Base-by-base conservation (phyloP, 2,888 invertebrate species). In the Lochmaea crataegi region DNA sequence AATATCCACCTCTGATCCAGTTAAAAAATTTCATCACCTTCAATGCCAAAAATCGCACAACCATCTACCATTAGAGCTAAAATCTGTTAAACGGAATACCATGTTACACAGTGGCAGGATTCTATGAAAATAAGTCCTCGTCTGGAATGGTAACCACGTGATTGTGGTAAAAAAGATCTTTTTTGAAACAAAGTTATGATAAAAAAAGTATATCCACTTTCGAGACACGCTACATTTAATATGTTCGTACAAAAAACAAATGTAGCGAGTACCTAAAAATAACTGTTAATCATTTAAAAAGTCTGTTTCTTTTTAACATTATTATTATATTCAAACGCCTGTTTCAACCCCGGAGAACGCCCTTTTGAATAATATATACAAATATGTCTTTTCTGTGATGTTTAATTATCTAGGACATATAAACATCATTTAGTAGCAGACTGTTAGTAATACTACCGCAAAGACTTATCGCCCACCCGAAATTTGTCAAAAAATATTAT, bases 401-500 rank as follows among this genome's bases (percentile, higher is more conserved):
- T 74, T 71, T 73, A 65, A 71, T 74, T 71, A 66, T 71, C 58
- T 42, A 65, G 66, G 70, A 70, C 57, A 58, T 58, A 65, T 77
- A 77, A 77, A 77, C 74, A 74, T 53, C 14, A 41, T 51, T 69
- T 57, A 57, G 70, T 57, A 65, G 70, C 64, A 70, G 64, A 65
- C 67, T 67, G 68, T 57, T 70, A 48, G 71, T 57, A 58, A 72
- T 63, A 45, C 53, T 72, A 70, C 75, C 75, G 74, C 68, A 69
- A 75, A 67, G 58, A 38, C 42, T 57, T 57, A 56, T 64, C 68
- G 71, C 72, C 74, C 72, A 77, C 71, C 76, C 72, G 73, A 69
- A 75, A 76, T 76, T 76, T 75, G 75, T 75, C 73, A 75, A 74
- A 75, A 32, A 75, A 75, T 72, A 74, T 69, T 67, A 70, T 74